Evolutionary conservation across 2,888 invertebrate species (phyloP), one percentile per base, ranked within the genome.

Genomic region (Lymantria dispar): DNA sequence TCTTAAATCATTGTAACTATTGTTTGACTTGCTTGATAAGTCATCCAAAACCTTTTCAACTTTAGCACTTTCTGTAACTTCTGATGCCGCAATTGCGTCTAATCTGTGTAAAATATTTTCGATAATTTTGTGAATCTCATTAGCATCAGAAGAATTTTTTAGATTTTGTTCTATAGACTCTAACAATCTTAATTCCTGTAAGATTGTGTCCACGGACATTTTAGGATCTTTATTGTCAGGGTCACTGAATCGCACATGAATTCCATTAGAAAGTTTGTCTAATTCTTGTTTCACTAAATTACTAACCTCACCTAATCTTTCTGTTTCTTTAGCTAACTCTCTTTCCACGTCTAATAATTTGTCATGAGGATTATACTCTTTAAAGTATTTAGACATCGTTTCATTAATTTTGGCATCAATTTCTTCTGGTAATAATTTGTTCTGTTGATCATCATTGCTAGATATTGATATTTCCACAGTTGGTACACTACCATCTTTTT

Each of bases 201-300:
- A 72, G 33, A 84, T 62, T n/a, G 57, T 70, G 15, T 82, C 76
- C 3, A 75, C 41, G 22, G 74, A 64, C 3, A 76, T 63, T 41
- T 69, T 56, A 15, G 61, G 57, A 38, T 62, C 58, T 41, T 66
- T 62, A 12, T 59, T 42, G 45, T 66, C 55, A 15, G 63, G 54
- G 48, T 61, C 61, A 14, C 58, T 57, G 8, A 78, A 58, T 60
- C 80, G 62, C 14, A 64, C 49, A 42, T 68, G 74, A 3, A 81
- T 60, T 15, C 76, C 73, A 30, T 60, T 62, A 7, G 84, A 74
- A 43, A 87, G 66, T 37, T 77, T 78, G 22, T 74, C 68, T 8
- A 87, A 62, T 64, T 85, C 78, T 30, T 68, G 61, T 48, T 70
- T 76, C 10, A 88, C 53, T 56, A 81, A 62, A 30, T 51, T 44